Evolutionary conservation across 2,797 vertebrate genomes (phyloP), one percentile per base, ranked within the genome.

Genomic region (Pelochelys cantorii): DNA sequence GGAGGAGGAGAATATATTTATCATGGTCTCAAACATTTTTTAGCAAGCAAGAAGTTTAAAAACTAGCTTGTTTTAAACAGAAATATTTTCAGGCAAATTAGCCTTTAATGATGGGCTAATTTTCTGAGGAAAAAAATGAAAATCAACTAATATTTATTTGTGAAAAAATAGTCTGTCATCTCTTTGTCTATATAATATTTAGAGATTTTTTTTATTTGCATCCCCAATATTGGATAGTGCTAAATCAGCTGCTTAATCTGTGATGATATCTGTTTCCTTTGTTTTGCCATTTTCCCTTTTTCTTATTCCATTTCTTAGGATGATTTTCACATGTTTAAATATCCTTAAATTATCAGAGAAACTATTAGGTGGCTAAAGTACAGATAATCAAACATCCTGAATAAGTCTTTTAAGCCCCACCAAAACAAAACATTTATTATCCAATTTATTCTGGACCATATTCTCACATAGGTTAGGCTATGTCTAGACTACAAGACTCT

Each of bases 271-370:
- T 52, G 2, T 34, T 78, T 57, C 87, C 89, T 22, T 93, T 89
- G 7, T 42, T 81, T 10, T 11, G 54, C 1, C 52, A 2, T 60
- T 85, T 65, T 62, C 31, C 4, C 11, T 23, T 22, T 17, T 13
- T n/a, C 11, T 13, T 37, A 0, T 0, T 3, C 60, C 3, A 7
- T 48, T 15, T 0, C 87, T 92, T 92, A 84, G 60, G 5, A 9
- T 60, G 8, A 3, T 85, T 71, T 53, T 89, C 78, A 27, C 0
- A 68, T 15, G 1, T 5, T 86, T 80, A 68, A 77, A 85, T 85
- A 52, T 37, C 4, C 37, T 54, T 81, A 34, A 89, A 91, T 87
- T 31, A 2, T 48, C 42, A 48, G 7, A 48, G 42, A 48, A 48
- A 48, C 7, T 48, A 48, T 48, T 48, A 48, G 42, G 42, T 48